phyloP scores from a whole-genome alignment of 2,113 vertebrate species.

The Prionailurus bengalensis region DNA sequence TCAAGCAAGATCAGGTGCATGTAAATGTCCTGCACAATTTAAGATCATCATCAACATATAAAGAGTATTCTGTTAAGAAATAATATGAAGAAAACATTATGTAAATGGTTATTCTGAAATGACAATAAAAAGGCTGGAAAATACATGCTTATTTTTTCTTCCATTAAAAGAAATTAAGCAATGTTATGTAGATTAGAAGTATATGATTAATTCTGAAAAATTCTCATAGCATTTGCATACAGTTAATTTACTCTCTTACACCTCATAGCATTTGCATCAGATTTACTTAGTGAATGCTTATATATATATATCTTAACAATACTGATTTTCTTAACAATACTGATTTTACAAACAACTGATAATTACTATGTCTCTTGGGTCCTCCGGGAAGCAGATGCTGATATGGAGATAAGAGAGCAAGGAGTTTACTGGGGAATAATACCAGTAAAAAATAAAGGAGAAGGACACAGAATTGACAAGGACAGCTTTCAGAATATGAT shows the following conservation, averaged over 20 bases:
- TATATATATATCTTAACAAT: neutral
- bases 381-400: neutral
- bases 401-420: neutral
- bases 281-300: neutral
- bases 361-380: neutral
- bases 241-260: constrained; percentile 4
- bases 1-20: neutral
- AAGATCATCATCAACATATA: neutral
- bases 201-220: neutral
- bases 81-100: neutral
- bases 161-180: neutral
- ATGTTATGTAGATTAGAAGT: neutral
- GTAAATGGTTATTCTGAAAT: neutral
- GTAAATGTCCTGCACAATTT: neutral
- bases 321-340: neutral
- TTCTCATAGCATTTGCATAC: neutral
- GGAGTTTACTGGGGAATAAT: neutral
- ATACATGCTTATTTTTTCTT: neutral
- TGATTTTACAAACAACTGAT: neutral
- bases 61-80: neutral
- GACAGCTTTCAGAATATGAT: neutral
- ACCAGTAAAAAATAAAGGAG: neutral
- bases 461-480: neutral
- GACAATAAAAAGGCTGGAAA: neutral
- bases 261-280: neutral